Percentiles rank a stretch among this genome's conserved stretches.
phyloP scores from a whole-genome alignment of 2,888 invertebrate genomes.

The Parascotia fuliginaria region DNA sequence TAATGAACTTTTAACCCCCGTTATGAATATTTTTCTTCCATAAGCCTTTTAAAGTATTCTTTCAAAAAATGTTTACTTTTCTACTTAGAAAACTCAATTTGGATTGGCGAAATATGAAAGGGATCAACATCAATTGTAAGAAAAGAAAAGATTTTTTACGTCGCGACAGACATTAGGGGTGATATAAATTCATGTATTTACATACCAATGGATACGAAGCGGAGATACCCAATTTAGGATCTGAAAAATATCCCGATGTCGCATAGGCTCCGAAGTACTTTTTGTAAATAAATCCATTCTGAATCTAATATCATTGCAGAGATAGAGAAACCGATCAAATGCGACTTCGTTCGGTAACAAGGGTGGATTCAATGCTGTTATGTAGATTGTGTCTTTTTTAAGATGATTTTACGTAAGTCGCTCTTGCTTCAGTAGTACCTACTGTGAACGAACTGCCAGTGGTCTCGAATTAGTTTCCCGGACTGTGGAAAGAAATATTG shows the following conservation, averaged over 20 bases:
- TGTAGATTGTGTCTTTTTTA: neutral
- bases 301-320: conserved; percentile 11
- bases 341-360: neutral
- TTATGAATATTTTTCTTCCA: conserved; percentile 18
- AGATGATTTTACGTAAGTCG: neutral
- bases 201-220: conserved; percentile 38
- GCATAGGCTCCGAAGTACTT: conserved; percentile 14
- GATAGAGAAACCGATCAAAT: conserved; percentile 6
- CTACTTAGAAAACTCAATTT: conserved; percentile 34
- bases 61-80: conserved; percentile 16
- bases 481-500: no score
- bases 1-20: conserved; percentile 13
- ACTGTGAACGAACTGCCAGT: no score
- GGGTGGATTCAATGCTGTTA: neutral
- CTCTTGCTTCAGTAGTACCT: no score
- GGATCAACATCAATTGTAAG: conserved; percentile 44
- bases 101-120: conserved; percentile 38
- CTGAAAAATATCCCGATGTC: conserved; percentile 30
- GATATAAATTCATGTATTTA: conserved; percentile 43
- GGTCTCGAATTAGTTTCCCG: no score
- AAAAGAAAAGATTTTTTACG: conserved; percentile 40
- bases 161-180: conserved; percentile 22
- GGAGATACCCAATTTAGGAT: conserved; percentile 36
- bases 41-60: conserved; percentile 7
- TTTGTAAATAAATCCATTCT: conserved; percentile 14